Conservation (phyloP, 2,797 vertebrate species). For the Natrix natrix region DNA sequence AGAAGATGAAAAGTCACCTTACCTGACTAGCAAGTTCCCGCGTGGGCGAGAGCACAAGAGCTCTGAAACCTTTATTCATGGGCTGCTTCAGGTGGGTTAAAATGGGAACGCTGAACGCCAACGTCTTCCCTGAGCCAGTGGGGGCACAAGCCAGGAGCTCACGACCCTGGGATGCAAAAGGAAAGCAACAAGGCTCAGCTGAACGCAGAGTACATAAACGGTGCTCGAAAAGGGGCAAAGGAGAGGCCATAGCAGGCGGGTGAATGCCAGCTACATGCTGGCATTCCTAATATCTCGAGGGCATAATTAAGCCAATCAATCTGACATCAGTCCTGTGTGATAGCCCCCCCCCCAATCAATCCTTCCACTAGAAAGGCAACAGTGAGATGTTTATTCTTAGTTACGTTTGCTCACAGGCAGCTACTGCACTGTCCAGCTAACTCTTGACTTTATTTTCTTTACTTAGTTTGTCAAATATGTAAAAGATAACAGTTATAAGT, state of each 20-base stretch:
- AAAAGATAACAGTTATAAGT: no score
- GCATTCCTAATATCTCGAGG: background rate
- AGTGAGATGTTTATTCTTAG: background rate
- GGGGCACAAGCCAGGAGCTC: slow-evolving; percentile 94
- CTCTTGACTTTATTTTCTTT: no score
- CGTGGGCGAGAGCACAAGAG: slow-evolving; percentile 90
- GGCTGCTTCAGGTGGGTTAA: slow-evolving; percentile 86
- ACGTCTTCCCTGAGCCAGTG: slow-evolving; percentile 94
- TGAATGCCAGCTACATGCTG: background rate
- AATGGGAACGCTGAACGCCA: slow-evolving; percentile 92
- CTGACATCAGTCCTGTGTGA: background rate
- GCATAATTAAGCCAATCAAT: background rate
- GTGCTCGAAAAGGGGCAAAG: background rate
- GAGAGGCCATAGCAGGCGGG: accelerated
- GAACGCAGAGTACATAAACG: background rate
- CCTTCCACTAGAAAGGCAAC: background rate
- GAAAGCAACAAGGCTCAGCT: background rate
- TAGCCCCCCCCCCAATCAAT: background rate
- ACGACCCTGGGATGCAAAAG: slow-evolving; percentile 72
- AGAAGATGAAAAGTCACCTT: background rate
- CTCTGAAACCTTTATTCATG: slow-evolving; percentile 89
- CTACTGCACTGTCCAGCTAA: background rate
- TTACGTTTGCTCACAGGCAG: background rate
- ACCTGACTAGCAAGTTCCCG: slow-evolving; percentile 95
- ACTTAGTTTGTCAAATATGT: no score